These are phyloP conservation scores for Globodera rostochiensis DNA, from an alignment of 1,140 invertebrate species.

Conservation along the genomic window DNA sequence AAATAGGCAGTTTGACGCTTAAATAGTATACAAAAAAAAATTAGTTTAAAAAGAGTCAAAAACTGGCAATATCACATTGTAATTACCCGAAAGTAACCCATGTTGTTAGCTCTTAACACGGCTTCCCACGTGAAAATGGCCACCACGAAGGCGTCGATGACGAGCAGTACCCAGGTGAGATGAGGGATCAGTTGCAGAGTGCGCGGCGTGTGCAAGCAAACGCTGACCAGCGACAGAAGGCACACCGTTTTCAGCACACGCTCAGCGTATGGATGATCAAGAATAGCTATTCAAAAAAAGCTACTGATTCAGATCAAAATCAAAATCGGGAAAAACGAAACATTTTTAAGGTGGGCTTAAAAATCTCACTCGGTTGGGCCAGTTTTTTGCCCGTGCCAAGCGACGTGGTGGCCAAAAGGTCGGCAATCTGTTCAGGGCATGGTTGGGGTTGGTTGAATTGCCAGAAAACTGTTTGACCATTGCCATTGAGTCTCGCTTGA, in stretches of 20 bases:
- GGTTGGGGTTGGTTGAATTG: background rate
- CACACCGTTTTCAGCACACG: constrained; percentile 57
- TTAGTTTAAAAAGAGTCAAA: constrained; percentile 27
- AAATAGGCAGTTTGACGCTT: constrained; percentile 45
- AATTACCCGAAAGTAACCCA: constrained; percentile 46
- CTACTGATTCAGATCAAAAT: constrained; percentile 17
- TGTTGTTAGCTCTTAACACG: constrained; percentile 41
- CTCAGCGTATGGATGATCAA: constrained; percentile 45
- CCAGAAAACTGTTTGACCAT: background rate
- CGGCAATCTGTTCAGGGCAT: constrained; percentile 37
- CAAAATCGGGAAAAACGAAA: constrained; percentile 7
- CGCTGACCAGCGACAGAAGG: constrained; percentile 59
- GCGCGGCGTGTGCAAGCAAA: constrained; percentile 62
- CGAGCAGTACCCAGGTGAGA: constrained; percentile 52
- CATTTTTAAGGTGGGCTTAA: constrained; percentile 20
- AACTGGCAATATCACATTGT: background rate
- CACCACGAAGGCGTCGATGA: constrained; percentile 53
- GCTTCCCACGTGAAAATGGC: constrained; percentile 58
- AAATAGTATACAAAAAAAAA: constrained; percentile 30
- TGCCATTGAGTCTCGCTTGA: constrained; percentile 49
- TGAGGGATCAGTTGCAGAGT: constrained; percentile 56
- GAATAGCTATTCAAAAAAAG: constrained; percentile 39
- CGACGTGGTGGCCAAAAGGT: constrained; percentile 51
- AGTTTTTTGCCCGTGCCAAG: constrained; percentile 39
- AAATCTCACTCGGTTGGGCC: constrained; percentile 36